Evolutionary conservation across 2,113 vertebrate genomes (phyloP).

Genomic region (Ailuropoda melanoleuca): DNA sequence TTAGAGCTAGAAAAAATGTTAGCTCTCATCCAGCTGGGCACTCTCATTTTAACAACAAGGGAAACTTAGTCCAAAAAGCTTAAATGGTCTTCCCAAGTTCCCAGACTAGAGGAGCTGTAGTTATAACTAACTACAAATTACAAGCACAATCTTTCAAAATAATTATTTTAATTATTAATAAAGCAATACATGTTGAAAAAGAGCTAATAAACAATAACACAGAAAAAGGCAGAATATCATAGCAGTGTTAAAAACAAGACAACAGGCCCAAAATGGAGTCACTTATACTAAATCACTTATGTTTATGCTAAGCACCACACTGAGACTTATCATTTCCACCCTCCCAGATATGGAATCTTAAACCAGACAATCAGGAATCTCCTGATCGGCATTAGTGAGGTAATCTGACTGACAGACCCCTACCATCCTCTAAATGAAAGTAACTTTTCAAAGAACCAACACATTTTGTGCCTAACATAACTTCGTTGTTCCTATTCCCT

Average conservation of each 20-base stretch:
- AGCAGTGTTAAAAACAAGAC: background rate
- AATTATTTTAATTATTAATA: background rate
- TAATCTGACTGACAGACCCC: background rate
- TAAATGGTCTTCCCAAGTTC: background rate
- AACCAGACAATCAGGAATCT: background rate
- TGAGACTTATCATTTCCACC: background rate
- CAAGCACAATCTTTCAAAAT: background rate
- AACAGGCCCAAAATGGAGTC: background rate
- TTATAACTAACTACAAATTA: background rate
- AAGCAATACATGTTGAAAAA: background rate
- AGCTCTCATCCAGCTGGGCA: background rate
- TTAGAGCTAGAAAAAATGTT: background rate
- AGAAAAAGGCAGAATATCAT: background rate
- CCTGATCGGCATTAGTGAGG: background rate
- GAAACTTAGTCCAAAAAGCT: background rate
- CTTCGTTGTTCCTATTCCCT: background rate
- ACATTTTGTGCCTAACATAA: background rate
- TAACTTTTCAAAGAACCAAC: background rate
- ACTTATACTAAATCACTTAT: background rate
- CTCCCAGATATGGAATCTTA: background rate
- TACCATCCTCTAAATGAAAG: background rate
- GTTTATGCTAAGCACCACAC: background rate
- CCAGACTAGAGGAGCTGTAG: background rate
- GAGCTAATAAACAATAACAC: background rate
- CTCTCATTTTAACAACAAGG: background rate